phyloP scores from a whole-genome alignment of 2,888 invertebrate species.

The Orchesella flavescens region DNA sequence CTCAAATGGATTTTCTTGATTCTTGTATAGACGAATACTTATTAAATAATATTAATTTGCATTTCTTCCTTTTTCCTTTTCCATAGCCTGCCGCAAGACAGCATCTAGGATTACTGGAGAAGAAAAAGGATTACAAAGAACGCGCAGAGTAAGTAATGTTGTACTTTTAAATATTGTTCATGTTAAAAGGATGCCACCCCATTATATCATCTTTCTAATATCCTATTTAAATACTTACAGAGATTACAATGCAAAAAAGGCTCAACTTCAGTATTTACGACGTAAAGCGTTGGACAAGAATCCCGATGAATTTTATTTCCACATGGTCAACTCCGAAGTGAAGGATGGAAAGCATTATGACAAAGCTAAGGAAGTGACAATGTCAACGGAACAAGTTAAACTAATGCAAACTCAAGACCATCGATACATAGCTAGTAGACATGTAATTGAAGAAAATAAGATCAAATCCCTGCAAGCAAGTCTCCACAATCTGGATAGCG shows the following conservation, averaged over 20 bases:
- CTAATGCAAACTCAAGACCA: constrained; percentile 94
- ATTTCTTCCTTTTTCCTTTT: not conserved
- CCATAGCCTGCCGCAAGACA: constrained; percentile 80
- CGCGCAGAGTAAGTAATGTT: constrained; percentile 77
- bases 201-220: too few relatives aligned
- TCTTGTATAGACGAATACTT: too few relatives aligned
- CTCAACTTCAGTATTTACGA: constrained; percentile 85
- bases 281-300: constrained; percentile 92
- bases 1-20: not conserved
- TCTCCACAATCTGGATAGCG: constrained; percentile 86
- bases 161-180: too few relatives aligned
- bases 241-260: constrained; percentile 87
- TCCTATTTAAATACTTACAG: constrained; percentile 71
- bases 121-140: constrained; percentile 89
- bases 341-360: constrained; percentile 78
- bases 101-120: constrained; percentile 88
- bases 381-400: constrained; percentile 87
- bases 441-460: constrained; percentile 87
- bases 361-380: constrained; percentile 81
- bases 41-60: too few relatives aligned
- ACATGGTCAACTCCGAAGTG: constrained; percentile 92
- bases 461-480: constrained; percentile 83
- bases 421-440: constrained; percentile 90
- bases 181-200: too few relatives aligned
- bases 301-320: constrained; percentile 98